Percentiles rank a stretch among this genome's conserved stretches.
These are phyloP conservation scores for Tribolium castaneum DNA, from an alignment of 1,140 invertebrate species.

Conservation along the genomic window DNA sequence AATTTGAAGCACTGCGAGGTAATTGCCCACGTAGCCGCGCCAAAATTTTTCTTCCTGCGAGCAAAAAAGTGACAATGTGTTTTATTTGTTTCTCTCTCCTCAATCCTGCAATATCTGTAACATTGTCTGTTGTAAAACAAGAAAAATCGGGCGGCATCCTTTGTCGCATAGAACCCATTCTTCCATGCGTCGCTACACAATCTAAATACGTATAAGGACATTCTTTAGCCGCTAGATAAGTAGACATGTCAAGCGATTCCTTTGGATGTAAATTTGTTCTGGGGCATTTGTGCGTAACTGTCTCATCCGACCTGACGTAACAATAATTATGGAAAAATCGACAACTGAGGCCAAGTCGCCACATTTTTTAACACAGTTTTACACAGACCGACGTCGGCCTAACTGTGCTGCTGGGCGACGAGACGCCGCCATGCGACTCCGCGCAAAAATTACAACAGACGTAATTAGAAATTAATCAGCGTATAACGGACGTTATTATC, in stretches of 20 bases:
- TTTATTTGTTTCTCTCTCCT: constrained; percentile 6
- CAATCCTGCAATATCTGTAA: constrained; percentile 56
- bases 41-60: too few species aligned
- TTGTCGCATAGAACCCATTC: constrained; percentile 59
- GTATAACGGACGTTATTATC: neutral
- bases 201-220: constrained; percentile 63
- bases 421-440: neutral
- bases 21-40: too few species aligned
- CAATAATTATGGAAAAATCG: constrained; percentile 8
- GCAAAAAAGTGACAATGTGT: neutral
- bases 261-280: constrained; percentile 62
- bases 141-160: constrained; percentile 60
- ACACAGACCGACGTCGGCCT: neutral
- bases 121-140: constrained; percentile 60
- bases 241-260: constrained; percentile 61
- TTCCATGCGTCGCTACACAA: constrained; percentile 59
- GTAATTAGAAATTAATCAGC: neutral
- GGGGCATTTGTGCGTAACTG: constrained; percentile 57
- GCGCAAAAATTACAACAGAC: neutral
- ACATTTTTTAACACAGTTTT: neutral
- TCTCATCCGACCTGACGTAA: constrained; percentile 25
- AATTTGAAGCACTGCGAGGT: neutral
- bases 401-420: neutral
- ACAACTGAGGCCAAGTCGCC: neutral
- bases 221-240: constrained; percentile 62